Percentiles rank a stretch among this genome's conserved stretches.
Evolutionary conservation across 2,797 vertebrate genomes (phyloP).

Genomic region (Falco naumanni): DNA sequence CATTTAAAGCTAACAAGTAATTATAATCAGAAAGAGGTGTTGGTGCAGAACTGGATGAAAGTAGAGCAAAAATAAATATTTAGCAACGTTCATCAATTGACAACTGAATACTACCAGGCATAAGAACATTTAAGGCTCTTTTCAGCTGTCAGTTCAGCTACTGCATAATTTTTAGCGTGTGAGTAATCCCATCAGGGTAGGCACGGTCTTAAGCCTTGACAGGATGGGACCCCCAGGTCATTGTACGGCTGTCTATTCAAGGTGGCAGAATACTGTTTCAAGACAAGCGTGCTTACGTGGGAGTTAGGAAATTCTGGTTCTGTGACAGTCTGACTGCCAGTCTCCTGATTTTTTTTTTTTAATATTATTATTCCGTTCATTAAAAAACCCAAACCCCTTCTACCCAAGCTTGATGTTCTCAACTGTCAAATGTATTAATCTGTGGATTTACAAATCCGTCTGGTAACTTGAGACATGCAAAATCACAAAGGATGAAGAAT

Average conservation of each 20-base stretch:
- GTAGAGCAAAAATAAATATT: conserved; percentile 48
- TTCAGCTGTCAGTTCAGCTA: conserved; percentile 54
- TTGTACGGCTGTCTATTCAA: conserved; percentile 24
- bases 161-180: conserved; percentile 37
- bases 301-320: background rate
- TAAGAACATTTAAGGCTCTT: conserved; percentile 63
- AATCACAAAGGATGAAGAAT: conserved; percentile 17
- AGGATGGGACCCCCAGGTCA: conserved; percentile 51
- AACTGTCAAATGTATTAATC: conserved; percentile 27
- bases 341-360: background rate
- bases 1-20: background rate
- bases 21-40: background rate
- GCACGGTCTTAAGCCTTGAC: conserved; percentile 49
- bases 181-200: conserved; percentile 58
- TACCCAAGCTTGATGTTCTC: conserved; percentile 7
- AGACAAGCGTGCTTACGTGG: background rate
- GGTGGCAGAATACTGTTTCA: conserved; percentile 23
- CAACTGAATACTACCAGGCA: conserved; percentile 19
- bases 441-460: conserved; percentile 18
- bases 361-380: background rate
- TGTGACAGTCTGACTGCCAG: conserved; percentile 30
- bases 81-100: background rate
- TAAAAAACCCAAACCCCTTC: background rate
- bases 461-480: conserved; percentile 33
- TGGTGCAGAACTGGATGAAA: background rate